Base-by-base conservation (phyloP, 2,797 vertebrate genomes). In the Lagocephalus sceleratus region DNA sequence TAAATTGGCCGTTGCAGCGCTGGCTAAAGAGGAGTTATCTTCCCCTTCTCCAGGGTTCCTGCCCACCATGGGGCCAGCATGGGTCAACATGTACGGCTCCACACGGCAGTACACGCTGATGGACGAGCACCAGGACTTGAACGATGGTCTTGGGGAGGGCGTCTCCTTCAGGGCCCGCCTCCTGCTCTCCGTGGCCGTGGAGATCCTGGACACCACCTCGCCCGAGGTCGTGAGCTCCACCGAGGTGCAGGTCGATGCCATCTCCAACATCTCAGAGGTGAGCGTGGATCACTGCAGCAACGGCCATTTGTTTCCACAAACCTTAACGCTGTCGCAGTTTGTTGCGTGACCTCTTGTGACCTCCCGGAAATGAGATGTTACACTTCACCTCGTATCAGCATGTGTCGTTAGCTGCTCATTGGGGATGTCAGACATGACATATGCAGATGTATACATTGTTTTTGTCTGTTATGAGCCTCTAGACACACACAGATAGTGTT, bases 11-110 rank as follows among this genome's bases (percentile, higher is more conserved):
- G 4, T 35, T 4, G 12, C 32, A 12, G 12, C 32, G 4, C 32
- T 14, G 32, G 12, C 12, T 3, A 35, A 35, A 12, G 29, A 11
- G 9, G 2, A 9, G 32, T 35, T 11, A 35, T 35, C 32, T 3
- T 0, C 84, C 90, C 1, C 2, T 89, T 91, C 60, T 76, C 0
- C 67, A 99, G 97, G 97, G 2, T 99, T 97, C 76, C 86, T 99
- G 73, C 96, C 97, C 46, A 98, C 94, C 0, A 78, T 98, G 29
- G 97, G 96, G 16, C 96, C 96, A 0, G 92, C 96, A 1, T 99
- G 97, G 97, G 95, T 94, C 92, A 98, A 98, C 87, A 98, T 97
- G 94, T 99, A 98, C 0, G 96, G 97, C 32, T 99, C 96, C 44
- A 98, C 95, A 0, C 90, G 97, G 2, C 97, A 96, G 75, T 98